These are phyloP conservation scores for Eupleurogrammus muticus DNA, from an alignment of 2,797 vertebrate species.

Conservation along the genomic window DNA sequence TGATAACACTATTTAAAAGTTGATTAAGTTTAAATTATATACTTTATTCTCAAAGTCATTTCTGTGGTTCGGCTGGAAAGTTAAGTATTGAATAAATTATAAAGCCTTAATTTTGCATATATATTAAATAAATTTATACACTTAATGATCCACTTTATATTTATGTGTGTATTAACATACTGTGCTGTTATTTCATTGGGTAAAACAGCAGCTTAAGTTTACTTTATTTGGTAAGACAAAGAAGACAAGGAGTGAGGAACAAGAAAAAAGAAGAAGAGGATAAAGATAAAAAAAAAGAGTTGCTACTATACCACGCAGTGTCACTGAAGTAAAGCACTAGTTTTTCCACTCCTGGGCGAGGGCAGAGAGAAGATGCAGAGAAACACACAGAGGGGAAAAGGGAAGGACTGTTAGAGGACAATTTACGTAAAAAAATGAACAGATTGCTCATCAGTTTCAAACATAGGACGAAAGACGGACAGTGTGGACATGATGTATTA, in stretches of 20 bases:
- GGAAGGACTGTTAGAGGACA: conserved; percentile 43
- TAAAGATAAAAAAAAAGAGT: conserved; percentile 69
- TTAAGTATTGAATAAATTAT: too few relatives aligned
- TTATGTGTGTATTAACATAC: too few relatives aligned
- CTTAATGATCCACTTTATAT: too few relatives aligned
- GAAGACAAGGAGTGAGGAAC: rapidly evolving
- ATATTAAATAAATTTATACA: too few relatives aligned
- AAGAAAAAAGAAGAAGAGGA: neutral
- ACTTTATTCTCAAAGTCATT: too few relatives aligned
- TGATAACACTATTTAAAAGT: too few relatives aligned
- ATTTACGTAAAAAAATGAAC: neutral
- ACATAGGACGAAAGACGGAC: neutral
- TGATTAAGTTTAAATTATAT: too few relatives aligned
- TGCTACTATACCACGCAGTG: conserved; percentile 96
- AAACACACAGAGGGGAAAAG: conserved; percentile 65
- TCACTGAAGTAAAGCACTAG: conserved; percentile 99
- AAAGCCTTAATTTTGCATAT: too few relatives aligned
- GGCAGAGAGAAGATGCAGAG: conserved; percentile 86
- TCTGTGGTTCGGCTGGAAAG: too few relatives aligned
- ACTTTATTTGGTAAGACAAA: neutral
- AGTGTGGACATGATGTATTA: neutral
- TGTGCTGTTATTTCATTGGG: too few relatives aligned
- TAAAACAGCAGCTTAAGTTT: neutral
- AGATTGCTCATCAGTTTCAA: conserved; percentile 6
- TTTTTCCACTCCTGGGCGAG: conserved; percentile 95